These are phyloP conservation scores for Syngnathus scovelli DNA, from an alignment of 2,113 vertebrate species.

Conservation along the genomic window DNA sequence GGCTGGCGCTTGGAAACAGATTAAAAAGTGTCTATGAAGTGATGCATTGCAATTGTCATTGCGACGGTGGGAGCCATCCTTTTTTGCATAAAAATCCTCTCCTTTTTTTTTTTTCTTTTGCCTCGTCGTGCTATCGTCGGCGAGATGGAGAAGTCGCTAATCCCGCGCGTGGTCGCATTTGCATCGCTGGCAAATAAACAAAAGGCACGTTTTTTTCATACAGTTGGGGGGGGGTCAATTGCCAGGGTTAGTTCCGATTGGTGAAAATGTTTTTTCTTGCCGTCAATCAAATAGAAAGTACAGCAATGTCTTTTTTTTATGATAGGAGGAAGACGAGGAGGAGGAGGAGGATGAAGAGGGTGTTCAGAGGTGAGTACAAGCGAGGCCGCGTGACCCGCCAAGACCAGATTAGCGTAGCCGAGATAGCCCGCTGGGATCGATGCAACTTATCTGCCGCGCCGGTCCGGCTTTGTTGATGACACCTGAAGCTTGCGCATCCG, in stretches of 20 bases:
- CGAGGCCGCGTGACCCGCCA: constrained; percentile 46
- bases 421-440: constrained; percentile 66
- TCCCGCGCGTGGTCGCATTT: constrained; percentile 55
- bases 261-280: too few relatives aligned
- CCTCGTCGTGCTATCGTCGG: constrained; percentile 52
- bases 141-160: background rate
- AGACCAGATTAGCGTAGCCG: constrained; percentile 63
- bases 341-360: too few relatives aligned
- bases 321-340: too few relatives aligned
- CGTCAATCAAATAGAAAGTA: too few relatives aligned
- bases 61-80: constrained; percentile 69
- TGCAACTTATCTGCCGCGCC: constrained; percentile 59
- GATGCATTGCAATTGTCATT: constrained; percentile 79
- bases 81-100: constrained; percentile 71
- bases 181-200: constrained; percentile 75
- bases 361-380: too few relatives aligned
- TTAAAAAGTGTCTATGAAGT: constrained; percentile 79
- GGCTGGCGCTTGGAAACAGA: constrained; percentile 72
- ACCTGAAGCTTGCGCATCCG: constrained; percentile 40
- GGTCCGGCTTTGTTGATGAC: constrained; percentile 43
- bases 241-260: too few relatives aligned
- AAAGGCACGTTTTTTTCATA: constrained; percentile 71
- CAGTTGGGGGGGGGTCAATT: background rate
- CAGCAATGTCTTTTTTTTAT: too few relatives aligned
- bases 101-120: constrained; percentile 49